A percentile compares a stretch with the other conserved stretches of the same genome.
Evolutionary conservation across 2,113 vertebrate genomes (phyloP).

Genomic region (Pycnonotus jocosus): DNA sequence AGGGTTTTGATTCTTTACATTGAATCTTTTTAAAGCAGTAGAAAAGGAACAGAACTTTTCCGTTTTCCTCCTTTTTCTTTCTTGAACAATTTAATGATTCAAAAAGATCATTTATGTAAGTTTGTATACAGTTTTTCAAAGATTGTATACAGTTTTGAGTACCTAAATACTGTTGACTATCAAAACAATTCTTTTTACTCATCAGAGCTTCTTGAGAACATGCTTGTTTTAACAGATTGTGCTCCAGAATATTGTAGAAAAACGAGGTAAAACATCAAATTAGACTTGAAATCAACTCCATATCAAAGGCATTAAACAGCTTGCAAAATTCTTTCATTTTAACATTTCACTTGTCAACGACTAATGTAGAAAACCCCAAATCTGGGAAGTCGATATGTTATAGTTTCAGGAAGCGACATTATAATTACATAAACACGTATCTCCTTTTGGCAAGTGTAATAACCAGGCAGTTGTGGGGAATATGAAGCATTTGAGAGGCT

Average conservation of each 20-base stretch:
- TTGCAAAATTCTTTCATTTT: background rate
- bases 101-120: background rate
- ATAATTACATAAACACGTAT: background rate
- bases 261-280: background rate
- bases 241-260: background rate
- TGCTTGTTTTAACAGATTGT: background rate
- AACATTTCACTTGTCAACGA: background rate
- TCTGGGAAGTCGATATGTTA: accelerated
- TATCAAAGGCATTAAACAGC: background rate
- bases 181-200: background rate
- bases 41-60: background rate
- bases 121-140: background rate
- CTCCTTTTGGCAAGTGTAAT: background rate
- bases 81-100: background rate
- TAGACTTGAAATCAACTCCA: background rate
- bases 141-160: background rate
- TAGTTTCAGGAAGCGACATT: background rate
- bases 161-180: background rate
- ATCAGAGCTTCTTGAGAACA: background rate
- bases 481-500: background rate
- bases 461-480: background rate
- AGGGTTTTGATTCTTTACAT: background rate
- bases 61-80: background rate
- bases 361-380: background rate
- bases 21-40: background rate